These are phyloP conservation scores for Drosophila cyrtoloma DNA, from an alignment of 2,888 invertebrate species.

Conservation along the genomic window DNA sequence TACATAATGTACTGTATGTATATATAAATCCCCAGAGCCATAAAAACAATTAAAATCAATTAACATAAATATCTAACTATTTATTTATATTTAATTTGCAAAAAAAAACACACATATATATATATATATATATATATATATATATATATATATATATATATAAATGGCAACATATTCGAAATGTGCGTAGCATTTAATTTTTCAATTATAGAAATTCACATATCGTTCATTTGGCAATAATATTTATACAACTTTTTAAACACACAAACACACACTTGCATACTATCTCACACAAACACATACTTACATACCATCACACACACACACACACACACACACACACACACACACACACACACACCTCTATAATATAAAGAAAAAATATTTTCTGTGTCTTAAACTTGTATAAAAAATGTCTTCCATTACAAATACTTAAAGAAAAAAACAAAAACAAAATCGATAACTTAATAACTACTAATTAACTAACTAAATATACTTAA, in stretches of 20 bases:
- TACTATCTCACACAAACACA: slow-evolving; percentile 26
- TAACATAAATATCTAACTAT: slow-evolving; percentile 5
- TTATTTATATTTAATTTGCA: slow-evolving; percentile 14
- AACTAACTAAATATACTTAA: slow-evolving; percentile 59
- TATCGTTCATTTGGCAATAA: slow-evolving; percentile 50
- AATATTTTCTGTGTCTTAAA: slow-evolving; percentile 86
- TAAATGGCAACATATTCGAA: slow-evolving; percentile 24
- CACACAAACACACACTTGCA: slow-evolving; percentile 36
- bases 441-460: slow-evolving; percentile 50
- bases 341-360: slow-evolving; percentile 42
- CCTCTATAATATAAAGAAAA: slow-evolving; percentile 64
- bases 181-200: slow-evolving; percentile 46
- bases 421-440: slow-evolving; percentile 84
- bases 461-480: slow-evolving; percentile 67
- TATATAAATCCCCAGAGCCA: slow-evolving; percentile 28
- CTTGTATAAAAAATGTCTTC: slow-evolving; percentile 86
- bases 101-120: too few species aligned
- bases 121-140: too few species aligned
- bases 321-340: slow-evolving; percentile 32
- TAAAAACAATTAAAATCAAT: slow-evolving; percentile 24
- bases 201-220: slow-evolving; percentile 41
- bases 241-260: slow-evolving; percentile 41
- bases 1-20: slow-evolving; percentile 11
- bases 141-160: background rate
- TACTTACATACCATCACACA: slow-evolving; percentile 34